phyloP scores from a whole-genome alignment of 2,797 vertebrate species.

The Corythornis leucogaster region DNA sequence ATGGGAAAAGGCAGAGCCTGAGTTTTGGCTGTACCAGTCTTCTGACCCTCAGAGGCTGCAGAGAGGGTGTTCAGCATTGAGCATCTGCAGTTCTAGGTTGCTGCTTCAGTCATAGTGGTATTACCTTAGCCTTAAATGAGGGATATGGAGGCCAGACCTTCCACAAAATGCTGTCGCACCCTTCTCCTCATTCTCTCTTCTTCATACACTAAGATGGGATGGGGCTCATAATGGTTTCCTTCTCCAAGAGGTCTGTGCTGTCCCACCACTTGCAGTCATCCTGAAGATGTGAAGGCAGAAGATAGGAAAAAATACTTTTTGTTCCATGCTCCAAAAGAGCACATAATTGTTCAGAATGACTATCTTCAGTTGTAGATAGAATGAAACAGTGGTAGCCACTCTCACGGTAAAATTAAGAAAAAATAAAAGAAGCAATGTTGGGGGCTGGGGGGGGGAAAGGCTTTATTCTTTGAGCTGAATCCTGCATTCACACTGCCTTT shows the following conservation, averaged over 20 bases:
- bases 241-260: neutral
- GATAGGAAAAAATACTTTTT: neutral
- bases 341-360: fast-evolving
- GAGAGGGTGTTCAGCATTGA: neutral
- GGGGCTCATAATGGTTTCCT: fast-evolving
- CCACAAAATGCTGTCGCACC: neutral
- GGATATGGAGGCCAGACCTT: neutral
- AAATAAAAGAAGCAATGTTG: slow-evolving; percentile 21
- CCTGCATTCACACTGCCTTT: neutral
- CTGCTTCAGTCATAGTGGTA: neutral
- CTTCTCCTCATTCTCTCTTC: no score
- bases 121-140: neutral
- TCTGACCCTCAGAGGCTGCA: neutral
- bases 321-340: neutral
- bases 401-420: neutral
- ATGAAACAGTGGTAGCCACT: slow-evolving; percentile 1
- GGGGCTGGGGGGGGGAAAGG: neutral
- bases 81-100: neutral
- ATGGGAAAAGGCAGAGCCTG: neutral
- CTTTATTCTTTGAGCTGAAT: slow-evolving; percentile 15
- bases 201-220: no score
- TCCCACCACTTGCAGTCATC: neutral
- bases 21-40: fast-evolving
- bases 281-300: fast-evolving
- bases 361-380: neutral